Conservation (phyloP, 2,797 vertebrate species). For the Myripristis murdjan region DNA sequence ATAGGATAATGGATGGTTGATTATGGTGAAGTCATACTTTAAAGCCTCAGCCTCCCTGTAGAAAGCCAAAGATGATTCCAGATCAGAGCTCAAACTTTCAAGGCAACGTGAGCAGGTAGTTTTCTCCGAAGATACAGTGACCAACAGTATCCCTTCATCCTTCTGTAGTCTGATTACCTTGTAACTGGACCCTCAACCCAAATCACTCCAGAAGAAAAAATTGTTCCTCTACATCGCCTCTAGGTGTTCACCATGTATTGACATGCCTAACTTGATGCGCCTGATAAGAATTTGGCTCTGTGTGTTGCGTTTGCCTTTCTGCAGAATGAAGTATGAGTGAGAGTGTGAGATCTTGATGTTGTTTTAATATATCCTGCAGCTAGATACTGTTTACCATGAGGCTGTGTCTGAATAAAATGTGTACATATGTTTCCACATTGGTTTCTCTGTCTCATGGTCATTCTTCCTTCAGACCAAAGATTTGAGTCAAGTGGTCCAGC, state of each 20-base stretch:
- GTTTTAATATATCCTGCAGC: conserved; percentile 29
- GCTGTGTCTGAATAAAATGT: conserved; percentile 61
- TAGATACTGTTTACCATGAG: background rate
- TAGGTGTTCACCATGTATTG: background rate
- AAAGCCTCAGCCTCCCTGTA: too few relatives aligned
- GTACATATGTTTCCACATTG: conserved; percentile 63
- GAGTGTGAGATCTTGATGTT: conserved; percentile 3
- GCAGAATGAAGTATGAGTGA: conserved; percentile 10
- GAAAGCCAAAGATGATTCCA: conserved; percentile 14
- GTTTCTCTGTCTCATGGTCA: background rate
- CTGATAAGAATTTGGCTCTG: conserved; percentile 25
- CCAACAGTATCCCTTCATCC: background rate
- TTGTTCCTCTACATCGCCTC: background rate
- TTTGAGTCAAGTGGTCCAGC: background rate
- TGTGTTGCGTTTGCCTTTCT: conserved; percentile 18
- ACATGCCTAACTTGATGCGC: background rate
- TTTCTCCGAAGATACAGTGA: background rate
- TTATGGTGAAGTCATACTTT: too few relatives aligned
- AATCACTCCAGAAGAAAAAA: background rate
- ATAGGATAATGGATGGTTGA: too few relatives aligned
- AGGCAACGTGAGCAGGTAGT: too few relatives aligned
- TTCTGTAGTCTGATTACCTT: background rate
- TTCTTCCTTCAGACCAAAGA: background rate
- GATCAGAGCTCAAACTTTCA: background rate
- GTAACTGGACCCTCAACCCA: background rate